Evolutionary conservation across 2,113 vertebrate genomes (phyloP).

Genomic region (Tapirus terrestris): DNA sequence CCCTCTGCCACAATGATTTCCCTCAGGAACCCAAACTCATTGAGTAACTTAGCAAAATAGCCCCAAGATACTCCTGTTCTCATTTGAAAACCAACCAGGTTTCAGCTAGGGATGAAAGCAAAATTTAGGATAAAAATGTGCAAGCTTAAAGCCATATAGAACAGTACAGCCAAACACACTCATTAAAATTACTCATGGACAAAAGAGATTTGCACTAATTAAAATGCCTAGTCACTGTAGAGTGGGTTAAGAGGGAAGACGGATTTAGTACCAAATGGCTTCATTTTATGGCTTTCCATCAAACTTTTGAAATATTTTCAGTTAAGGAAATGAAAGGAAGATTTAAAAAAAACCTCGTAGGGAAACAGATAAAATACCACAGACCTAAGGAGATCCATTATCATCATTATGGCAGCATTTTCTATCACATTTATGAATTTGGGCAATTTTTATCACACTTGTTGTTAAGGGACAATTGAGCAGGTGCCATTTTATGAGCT

Average conservation of each 20-base stretch:
- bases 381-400: slow-evolving; percentile 75
- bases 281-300: slow-evolving; percentile 75
- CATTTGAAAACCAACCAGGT: slow-evolving; percentile 75
- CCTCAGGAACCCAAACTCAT: slow-evolving; percentile 50
- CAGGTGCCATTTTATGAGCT: slow-evolving; percentile 77
- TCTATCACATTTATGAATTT: slow-evolving; percentile 74
- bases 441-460: slow-evolving; percentile 75
- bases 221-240: slow-evolving; percentile 77
- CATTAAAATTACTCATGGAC: slow-evolving; percentile 79
- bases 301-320: slow-evolving; percentile 74
- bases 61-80: slow-evolving; percentile 65
- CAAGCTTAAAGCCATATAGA: slow-evolving; percentile 75
- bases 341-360: slow-evolving; percentile 66
- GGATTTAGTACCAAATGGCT: slow-evolving; percentile 73
- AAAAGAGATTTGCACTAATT: slow-evolving; percentile 77
- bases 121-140: slow-evolving; percentile 73
- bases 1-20: slow-evolving; percentile 51
- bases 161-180: slow-evolving; percentile 63
- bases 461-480: slow-evolving; percentile 76
- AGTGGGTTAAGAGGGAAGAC: slow-evolving; percentile 66
- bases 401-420: slow-evolving; percentile 66
- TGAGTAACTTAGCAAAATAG: slow-evolving; percentile 70
- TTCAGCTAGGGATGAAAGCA: slow-evolving; percentile 64
- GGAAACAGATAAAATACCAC: slow-evolving; percentile 68
- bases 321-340: slow-evolving; percentile 77